These are phyloP conservation scores for Macropus fuliginosus DNA, from an alignment of 2,797 vertebrate species.

Conservation along the genomic window DNA sequence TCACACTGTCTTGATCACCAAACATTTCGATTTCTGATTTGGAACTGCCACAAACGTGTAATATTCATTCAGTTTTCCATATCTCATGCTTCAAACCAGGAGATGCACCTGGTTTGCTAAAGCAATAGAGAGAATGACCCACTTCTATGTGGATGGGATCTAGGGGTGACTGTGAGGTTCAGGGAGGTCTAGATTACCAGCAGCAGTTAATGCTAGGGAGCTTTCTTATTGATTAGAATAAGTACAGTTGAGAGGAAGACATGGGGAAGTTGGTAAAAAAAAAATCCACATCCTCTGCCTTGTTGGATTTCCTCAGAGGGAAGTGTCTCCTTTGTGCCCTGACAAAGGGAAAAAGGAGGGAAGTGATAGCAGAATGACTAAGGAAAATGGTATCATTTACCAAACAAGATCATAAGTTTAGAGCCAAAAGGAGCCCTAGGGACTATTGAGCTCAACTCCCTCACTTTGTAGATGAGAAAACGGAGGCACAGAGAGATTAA, in stretches of 20 bases:
- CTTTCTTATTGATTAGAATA: background rate
- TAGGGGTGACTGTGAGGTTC: background rate
- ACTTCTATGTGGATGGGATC: background rate
- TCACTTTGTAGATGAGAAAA: background rate
- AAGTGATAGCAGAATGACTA: background rate
- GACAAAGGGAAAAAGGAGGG: background rate
- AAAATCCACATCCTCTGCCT: background rate
- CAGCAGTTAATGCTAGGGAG: background rate
- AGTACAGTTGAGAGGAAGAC: background rate
- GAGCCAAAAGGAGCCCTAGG: background rate
- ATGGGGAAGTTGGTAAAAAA: background rate
- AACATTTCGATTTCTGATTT: background rate
- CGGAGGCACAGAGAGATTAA: background rate
- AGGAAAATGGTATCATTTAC: background rate
- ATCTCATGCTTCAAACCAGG: background rate
- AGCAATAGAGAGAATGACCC: background rate
- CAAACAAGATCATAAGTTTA: background rate
- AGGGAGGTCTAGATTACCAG: background rate
- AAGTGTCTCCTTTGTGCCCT: background rate
- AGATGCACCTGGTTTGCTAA: background rate
- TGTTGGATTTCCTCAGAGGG: background rate
- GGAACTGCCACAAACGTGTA: background rate
- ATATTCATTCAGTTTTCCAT: background rate
- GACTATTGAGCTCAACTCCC: background rate
- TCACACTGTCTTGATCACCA: background rate